Base-by-base conservation (phyloP, 2,113 vertebrate species). In the Microtus montanus region DNA sequence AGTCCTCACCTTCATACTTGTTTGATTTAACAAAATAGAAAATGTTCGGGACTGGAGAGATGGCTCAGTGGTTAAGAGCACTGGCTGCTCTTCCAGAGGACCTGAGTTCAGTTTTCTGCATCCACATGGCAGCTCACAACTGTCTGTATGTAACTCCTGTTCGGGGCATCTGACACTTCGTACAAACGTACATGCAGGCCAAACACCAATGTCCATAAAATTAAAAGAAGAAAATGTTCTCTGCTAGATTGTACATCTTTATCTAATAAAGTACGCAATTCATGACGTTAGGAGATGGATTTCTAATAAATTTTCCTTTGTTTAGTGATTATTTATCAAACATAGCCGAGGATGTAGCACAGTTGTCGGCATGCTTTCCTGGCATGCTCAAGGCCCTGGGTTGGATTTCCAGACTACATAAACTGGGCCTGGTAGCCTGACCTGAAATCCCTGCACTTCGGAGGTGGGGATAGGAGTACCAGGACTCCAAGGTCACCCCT, bases 241-340 rank as follows among this genome's bases (percentile, higher is more conserved):
- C 26, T 85, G 7, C 26, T 73, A n/a, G 26, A 78, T 41, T 19
- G 26, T 19, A 41, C 3, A 63, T n/a, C 22, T 63, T 54, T 47
- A 80, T 52, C 52, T 73, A 63, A 26, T 66, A 20, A 64, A n/a
- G n/a, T 68, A 26, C 2, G n/a, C 38, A 13, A 66, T 74, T 94
- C 10, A 82, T 82, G 75, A 58, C 28, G 35, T 54, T n/a, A 87
- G 30, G 52, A 49, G 38, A 86, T 41, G 2, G 7, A 49, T 86
- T 94, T 84, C 12, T 19, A 80, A 80, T 54, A 54, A 3, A n/a
- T 66, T 58, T 85, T 63, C 58, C 35, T 38, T 78, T 82, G 28
- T 82, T 92, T 89, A 92, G 38, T 82, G 35, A 71, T 61, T 89
- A n/a, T 26, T 87, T 73, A 54, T 44, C 77, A 77, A 35, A 68